Base-by-base conservation (phyloP, 1,140 invertebrate species). In the Drosophila kohkoa region DNA sequence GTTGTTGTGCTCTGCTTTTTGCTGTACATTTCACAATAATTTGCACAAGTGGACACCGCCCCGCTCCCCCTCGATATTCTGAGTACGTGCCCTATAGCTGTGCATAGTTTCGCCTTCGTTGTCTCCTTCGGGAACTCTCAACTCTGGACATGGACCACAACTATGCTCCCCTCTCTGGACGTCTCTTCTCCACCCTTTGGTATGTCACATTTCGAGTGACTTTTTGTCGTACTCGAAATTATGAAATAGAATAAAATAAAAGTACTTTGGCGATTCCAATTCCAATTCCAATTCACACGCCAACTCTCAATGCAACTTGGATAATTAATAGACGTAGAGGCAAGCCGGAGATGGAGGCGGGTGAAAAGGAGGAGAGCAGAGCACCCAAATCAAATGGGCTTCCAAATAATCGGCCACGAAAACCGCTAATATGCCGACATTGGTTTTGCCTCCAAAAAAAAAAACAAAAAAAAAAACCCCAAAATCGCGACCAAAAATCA, bases 1-100 rank as follows among this genome's bases (percentile, higher is more conserved):
- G 32, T 25, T 45, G 38, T 25, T 59, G 20, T 25, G 20, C 20
- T 51, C 63, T 73, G 35, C 49, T 57, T 75, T 70, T 67, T 72
- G 54, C 67, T 82, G 76, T 74, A 78, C 80, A 77, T 80, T 88
- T 87, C 85, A 88, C 85, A 88, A 88, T 89, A 88, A 88, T 88
- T 88, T 88, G 83, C 85, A 85, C 83, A 66, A 88, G 70, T 88
- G 83, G 80, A 77, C 82, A 79, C 20, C 20, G 59, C 49, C 48
- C 58, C 41, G 7, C 35, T 3, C 35, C 35, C 8, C 35, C 35
- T 8, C 35, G 35, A 38, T 38, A 8, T 8, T 7, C 8, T 10
- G 62, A 51, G 57, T 72, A 83, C 81, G 77, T 83, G 81, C 80
- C 73, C 81, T 43, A 74, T 77, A 83, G 62, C 69, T 77, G 69